A percentile compares a stretch with the other conserved stretches of the same genome.
Conservation (phyloP, 2,888 invertebrate species). For the Pandemis heparana region DNA sequence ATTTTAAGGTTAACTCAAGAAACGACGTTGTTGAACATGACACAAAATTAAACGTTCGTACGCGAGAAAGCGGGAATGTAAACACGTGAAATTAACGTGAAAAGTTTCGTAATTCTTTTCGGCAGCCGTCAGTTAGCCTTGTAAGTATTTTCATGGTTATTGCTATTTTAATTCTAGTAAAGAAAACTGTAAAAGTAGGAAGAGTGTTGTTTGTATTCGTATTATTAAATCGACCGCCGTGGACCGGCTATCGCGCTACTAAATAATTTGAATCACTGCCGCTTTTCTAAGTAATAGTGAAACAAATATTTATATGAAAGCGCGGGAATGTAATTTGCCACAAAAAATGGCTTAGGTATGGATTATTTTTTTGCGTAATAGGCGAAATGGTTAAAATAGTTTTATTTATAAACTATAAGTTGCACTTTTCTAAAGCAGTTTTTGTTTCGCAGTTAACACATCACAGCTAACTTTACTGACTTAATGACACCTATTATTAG, state of each 20-base stretch:
- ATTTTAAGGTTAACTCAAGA: constrained; percentile 26
- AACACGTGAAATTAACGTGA: constrained; percentile 1
- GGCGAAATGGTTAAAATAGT: neutral
- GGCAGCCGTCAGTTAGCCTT: constrained; percentile 23
- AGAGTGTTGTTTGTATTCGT: neutral
- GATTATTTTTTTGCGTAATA: neutral
- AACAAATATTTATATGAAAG: neutral
- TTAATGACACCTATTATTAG: neutral
- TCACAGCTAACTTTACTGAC: too few relatives aligned
- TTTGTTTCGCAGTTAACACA: too few relatives aligned
- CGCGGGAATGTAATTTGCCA: neutral
- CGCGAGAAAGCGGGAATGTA: constrained; percentile 13
- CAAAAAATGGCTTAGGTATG: neutral
- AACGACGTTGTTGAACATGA: neutral
- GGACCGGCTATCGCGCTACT: neutral
- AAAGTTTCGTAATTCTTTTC: constrained; percentile 10
- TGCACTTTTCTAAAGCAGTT: too few relatives aligned
- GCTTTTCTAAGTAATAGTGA: neutral
- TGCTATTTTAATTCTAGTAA: constrained; percentile 13
- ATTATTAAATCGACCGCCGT: neutral
- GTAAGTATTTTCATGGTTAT: constrained; percentile 37
- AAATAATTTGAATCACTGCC: neutral
- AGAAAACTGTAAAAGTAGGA: neutral
- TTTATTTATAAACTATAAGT: neutral
- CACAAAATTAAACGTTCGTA: neutral